Evolutionary conservation across 2,888 invertebrate species (phyloP).

Genomic region (Patella pellucida): DNA sequence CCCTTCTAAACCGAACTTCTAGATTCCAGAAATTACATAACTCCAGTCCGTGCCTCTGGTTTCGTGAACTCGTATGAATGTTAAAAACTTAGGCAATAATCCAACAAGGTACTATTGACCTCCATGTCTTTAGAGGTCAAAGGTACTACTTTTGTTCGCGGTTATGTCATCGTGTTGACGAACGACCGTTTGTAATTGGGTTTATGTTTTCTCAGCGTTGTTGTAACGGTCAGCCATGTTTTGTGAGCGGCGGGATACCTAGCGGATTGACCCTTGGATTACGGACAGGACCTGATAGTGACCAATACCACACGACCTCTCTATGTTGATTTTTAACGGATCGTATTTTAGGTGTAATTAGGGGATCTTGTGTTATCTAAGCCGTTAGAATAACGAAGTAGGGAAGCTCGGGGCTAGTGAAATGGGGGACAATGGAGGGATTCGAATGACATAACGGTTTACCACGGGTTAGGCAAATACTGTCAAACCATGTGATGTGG

Average conservation of each 20-base stretch:
- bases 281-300: background rate
- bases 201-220: slow-evolving; percentile 1
- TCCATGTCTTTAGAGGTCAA: background rate
- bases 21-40: slow-evolving; percentile 4
- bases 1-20: background rate
- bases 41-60: background rate
- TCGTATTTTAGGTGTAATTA: background rate
- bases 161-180: background rate
- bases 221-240: slow-evolving; percentile 7
- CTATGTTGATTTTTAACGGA: slow-evolving; percentile 7
- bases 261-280: slow-evolving; percentile 2
- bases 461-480: slow-evolving; percentile 5
- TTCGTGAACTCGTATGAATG: background rate
- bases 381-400: background rate
- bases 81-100: background rate
- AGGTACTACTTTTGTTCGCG: background rate
- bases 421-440: background rate
- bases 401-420: background rate
- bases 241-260: slow-evolving; percentile 8
- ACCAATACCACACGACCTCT: background rate
- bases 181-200: background rate
- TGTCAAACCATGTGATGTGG: background rate
- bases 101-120: background rate
- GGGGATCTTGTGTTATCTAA: background rate
- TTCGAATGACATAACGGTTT: background rate